Conservation (phyloP, 1,140 invertebrate genomes). For the Pissodes strobi region DNA sequence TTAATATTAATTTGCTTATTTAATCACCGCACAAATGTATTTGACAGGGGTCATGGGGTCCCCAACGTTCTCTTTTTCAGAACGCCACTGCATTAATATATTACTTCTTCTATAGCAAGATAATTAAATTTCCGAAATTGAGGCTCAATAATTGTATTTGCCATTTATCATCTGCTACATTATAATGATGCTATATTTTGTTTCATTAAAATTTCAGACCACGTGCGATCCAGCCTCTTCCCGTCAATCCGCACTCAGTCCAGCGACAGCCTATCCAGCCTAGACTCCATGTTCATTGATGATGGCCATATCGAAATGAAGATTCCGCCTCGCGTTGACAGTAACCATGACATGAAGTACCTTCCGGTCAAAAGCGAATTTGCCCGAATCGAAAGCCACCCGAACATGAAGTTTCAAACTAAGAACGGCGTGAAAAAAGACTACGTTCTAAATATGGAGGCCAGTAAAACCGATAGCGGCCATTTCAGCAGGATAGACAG, state of each 20-base stretch:
- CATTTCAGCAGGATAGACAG: slow-evolving; percentile 31
- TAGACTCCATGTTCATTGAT: slow-evolving; percentile 52
- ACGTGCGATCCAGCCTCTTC: slow-evolving; percentile 44
- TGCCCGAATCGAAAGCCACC: slow-evolving; percentile 23
- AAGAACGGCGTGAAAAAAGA: slow-evolving; percentile 28
- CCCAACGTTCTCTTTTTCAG: no score
- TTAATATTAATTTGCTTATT: no score
- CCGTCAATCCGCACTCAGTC: slow-evolving; percentile 48
- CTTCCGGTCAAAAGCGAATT: not conserved
- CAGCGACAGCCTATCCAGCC: slow-evolving; percentile 51
- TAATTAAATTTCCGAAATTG: no score
- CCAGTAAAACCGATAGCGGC: slow-evolving; percentile 6
- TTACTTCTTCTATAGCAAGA: no score
- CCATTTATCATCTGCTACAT: no score
- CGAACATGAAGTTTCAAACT: slow-evolving; percentile 27
- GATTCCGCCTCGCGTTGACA: slow-evolving; percentile 37
- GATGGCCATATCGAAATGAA: slow-evolving; percentile 50
- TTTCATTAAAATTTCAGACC: slow-evolving; percentile 46
- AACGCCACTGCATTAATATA: no score
- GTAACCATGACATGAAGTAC: slow-evolving; percentile 24
- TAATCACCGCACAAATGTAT: no score
- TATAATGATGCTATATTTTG: no score
- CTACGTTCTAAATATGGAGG: slow-evolving; percentile 16
- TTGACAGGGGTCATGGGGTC: no score
- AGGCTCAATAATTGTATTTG: no score